Conservation (phyloP, 2,113 vertebrate genomes). For the Formicarius rufipectus region DNA sequence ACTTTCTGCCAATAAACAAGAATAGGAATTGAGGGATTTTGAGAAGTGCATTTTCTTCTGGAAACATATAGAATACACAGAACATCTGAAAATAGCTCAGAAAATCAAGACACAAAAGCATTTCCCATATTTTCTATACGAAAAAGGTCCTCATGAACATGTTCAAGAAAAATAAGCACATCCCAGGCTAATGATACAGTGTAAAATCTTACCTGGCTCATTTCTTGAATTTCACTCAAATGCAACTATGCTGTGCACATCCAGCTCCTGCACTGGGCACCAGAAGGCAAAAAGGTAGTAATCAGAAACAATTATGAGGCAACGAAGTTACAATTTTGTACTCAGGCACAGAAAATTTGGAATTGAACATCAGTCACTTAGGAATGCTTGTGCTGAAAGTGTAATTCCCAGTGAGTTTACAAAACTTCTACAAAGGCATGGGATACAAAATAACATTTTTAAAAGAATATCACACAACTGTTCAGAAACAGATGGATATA, state of each 20-base stretch:
- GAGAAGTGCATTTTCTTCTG: background rate
- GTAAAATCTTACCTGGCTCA: background rate
- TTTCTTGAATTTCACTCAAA: background rate
- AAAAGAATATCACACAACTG: background rate
- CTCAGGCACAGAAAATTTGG: background rate
- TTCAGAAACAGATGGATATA: background rate
- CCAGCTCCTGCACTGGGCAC: background rate
- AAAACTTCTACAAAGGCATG: background rate
- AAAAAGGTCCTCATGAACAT: background rate
- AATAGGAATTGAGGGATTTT: background rate
- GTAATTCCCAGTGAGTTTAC: background rate
- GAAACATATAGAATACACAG: background rate
- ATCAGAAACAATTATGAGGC: background rate
- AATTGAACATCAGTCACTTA: background rate
- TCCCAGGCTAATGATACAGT: background rate
- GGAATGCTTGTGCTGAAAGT: background rate
- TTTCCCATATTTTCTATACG: background rate
- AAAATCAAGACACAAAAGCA: background rate
- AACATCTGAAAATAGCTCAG: background rate
- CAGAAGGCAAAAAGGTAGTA: background rate
- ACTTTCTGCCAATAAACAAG: background rate
- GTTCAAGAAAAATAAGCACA: background rate
- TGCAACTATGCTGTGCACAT: accelerated
- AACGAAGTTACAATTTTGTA: background rate
- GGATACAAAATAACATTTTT: background rate